Percentiles rank a stretch among this genome's conserved stretches.
Conservation (phyloP, 2,113 vertebrate genomes). For the Bos indicus region DNA sequence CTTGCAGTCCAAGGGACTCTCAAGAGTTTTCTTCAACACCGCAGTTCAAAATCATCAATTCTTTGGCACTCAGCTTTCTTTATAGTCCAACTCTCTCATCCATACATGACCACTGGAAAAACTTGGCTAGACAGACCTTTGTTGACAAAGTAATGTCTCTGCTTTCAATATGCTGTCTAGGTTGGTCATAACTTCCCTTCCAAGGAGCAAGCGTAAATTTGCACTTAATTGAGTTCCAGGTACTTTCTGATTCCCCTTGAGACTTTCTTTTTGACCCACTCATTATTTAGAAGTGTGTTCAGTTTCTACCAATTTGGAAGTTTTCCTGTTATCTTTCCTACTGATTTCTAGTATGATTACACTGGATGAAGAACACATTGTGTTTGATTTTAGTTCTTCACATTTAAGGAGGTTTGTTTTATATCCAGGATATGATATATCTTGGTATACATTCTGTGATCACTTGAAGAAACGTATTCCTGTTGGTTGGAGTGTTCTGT, state of each 20-base stretch:
- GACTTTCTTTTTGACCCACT: background rate
- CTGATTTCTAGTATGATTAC: background rate
- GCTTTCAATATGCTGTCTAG: background rate
- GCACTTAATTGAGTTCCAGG: background rate
- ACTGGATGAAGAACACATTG: background rate
- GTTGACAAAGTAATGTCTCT: background rate
- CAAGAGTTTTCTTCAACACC: background rate
- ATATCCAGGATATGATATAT: background rate
- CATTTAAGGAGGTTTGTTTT: background rate
- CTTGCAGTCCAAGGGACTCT: background rate
- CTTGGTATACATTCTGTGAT: background rate
- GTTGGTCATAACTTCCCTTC: background rate
- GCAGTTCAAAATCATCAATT: background rate
- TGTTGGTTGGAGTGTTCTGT: background rate
- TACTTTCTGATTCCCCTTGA: background rate
- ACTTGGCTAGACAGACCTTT: background rate
- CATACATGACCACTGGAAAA: background rate
- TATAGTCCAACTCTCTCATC: background rate
- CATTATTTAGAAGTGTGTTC: background rate
- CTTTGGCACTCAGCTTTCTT: background rate
- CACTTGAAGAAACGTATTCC: background rate
- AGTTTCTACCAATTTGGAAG: background rate
- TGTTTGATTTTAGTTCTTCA: background rate
- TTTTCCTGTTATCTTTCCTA: background rate
- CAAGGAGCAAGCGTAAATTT: background rate